Evolutionary conservation across 2,113 vertebrate species (phyloP), one percentile per base, ranked within the genome.

Genomic region (Dipodomys merriami): DNA sequence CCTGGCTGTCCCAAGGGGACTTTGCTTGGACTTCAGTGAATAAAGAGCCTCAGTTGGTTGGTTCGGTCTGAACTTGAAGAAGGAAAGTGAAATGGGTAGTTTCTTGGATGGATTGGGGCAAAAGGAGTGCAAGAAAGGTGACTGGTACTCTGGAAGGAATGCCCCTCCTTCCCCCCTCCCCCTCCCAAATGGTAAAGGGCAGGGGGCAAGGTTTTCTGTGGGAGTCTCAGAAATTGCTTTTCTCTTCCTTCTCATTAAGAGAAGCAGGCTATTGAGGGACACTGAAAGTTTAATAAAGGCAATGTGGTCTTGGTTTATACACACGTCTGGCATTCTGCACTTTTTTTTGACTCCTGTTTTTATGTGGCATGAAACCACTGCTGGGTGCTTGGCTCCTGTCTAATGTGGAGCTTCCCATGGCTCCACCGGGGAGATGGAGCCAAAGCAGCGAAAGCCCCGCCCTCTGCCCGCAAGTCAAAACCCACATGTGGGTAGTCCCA

Each of bases 381-480:
- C 57, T 33, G 62, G 88, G 33, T 23, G 7, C 35, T 44, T 79
- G 74, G 7, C 69, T 68, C 27, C 30, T 84, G 7, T 44, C 62
- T 90, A 20, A 11, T n/a, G 1, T 0, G 6, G 16, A 46, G 23
- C 33, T 81, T 60, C 23, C 19, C 27, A 29, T n/a, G 27, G 62
- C 13, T 20, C 1, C 3, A 0, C 16, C 44, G 77, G 60, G 16
- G 64, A 39, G 39, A 19, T 12, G 12, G 67, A 73, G 25, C 57
- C n/a, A 0, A 68, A 73, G 25, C 57, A n/a, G 0, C 29, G 30
- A 23, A 64, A 27, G 72, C 18, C 1, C 0, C 3, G 2, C 22
- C 19, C 8, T 6, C 23, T 6, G 7, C 65, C 25, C 49, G 25
- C 30, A 39, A 64, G 10, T 53, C 2, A 12, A 49, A 49, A 12